phyloP scores from a whole-genome alignment of 64 coral and sea anemone species.

The Montipora capricornis region DNA sequence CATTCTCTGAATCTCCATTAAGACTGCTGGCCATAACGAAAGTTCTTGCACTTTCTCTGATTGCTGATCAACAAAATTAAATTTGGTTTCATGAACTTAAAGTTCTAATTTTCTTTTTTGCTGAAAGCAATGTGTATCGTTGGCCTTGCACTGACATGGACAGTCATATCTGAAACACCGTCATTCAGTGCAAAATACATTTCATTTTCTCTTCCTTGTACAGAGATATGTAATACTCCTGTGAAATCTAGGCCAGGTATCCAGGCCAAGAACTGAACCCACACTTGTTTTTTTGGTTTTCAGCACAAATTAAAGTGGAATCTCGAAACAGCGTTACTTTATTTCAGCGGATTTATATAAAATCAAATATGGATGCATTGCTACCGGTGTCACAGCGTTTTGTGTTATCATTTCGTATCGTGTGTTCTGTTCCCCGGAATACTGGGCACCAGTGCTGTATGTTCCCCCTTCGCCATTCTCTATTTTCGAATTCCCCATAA shows the following conservation, averaged over 20 bases:
- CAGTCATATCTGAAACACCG: background rate
- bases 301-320: background rate
- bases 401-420: no score
- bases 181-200: background rate
- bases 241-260: no score
- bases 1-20: slow-evolving; percentile 18
- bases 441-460: no score
- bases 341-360: background rate
- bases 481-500: no score
- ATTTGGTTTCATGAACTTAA: slow-evolving; percentile 1
- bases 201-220: background rate
- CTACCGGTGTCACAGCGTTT: no score
- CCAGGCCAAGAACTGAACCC: no score
- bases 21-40: slow-evolving; percentile 20
- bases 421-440: no score
- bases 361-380: no score
- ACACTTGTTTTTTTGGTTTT: background rate
- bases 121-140: background rate
- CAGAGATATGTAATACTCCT: background rate
- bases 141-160: background rate
- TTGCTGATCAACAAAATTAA: background rate
- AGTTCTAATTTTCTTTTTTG: background rate
- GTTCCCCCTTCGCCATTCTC: no score
- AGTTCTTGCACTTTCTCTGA: background rate
- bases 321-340: background rate